Evolutionary conservation across 2,797 vertebrate genomes (phyloP).

Genomic region (Sciurus carolinensis): DNA sequence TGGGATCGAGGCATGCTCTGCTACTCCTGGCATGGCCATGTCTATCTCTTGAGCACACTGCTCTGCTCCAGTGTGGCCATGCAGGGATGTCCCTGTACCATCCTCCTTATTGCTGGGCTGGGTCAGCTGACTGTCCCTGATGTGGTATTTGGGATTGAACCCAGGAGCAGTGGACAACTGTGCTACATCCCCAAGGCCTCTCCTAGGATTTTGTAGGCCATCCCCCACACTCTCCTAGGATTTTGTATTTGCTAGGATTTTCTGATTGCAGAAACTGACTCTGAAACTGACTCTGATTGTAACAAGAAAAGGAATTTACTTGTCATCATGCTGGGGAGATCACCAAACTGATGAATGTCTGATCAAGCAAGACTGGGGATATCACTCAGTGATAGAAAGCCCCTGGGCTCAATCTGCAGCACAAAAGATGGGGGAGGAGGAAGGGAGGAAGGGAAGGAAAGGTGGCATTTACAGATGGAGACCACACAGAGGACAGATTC

Average conservation of each 20-base stretch:
- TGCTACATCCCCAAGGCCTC: no score
- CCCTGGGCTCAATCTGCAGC: no score
- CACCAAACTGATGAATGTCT: background rate
- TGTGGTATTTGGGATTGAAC: background rate
- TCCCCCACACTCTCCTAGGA: background rate
- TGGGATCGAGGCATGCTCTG: no score
- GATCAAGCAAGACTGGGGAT: background rate
- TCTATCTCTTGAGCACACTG: background rate
- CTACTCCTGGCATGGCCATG: no score
- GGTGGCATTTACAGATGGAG: background rate
- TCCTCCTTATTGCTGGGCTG: background rate
- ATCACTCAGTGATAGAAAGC: no score
- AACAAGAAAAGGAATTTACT: background rate
- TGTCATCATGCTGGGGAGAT: background rate
- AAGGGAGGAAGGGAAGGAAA: background rate
- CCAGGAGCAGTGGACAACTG: no score
- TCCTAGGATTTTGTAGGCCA: no score
- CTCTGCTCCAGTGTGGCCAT: background rate
- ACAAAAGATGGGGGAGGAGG: no score
- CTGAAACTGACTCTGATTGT: conserved; percentile 1
- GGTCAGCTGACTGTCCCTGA: background rate
- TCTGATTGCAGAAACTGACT: background rate
- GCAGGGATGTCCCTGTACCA: no score
- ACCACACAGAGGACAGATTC: background rate
- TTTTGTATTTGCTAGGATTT: conserved; percentile 21